phyloP scores from a whole-genome alignment of 2,113 vertebrate species.

The Jaculus jaculus region DNA sequence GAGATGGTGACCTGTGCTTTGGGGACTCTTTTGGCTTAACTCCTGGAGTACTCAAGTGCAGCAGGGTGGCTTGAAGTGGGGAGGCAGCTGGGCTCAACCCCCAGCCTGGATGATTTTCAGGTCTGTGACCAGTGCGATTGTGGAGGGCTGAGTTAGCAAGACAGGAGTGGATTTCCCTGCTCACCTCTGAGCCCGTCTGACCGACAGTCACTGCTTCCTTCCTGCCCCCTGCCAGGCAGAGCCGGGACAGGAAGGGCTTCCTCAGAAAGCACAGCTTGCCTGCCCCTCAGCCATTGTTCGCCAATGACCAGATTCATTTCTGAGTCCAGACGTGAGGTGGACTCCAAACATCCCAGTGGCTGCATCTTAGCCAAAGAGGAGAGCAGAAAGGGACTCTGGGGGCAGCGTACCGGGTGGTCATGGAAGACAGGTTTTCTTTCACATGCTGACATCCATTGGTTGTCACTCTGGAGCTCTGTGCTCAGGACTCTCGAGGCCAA shows the following conservation, averaged over 20 bases:
- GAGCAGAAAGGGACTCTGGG: not conserved
- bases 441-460: accelerated
- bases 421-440: not conserved
- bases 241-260: not conserved
- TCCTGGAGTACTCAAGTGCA: too few species aligned
- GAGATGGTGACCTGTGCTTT: too few species aligned
- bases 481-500: not conserved
- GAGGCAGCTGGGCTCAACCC: not conserved
- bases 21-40: not conserved
- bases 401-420: accelerated
- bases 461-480: not conserved
- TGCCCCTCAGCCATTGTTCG: not conserved
- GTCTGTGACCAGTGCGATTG: not conserved
- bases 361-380: not conserved
- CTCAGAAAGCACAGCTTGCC: not conserved
- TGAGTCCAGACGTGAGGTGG: not conserved
- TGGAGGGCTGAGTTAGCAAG: not conserved
- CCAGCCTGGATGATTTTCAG: not conserved
- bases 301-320: not conserved
- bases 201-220: not conserved
- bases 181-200: not conserved
- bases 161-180: not conserved
- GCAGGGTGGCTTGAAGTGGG: not conserved
- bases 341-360: not conserved
- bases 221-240: not conserved